Base-by-base conservation (phyloP, 2,113 vertebrate genomes). In the Sterna hirundo region DNA sequence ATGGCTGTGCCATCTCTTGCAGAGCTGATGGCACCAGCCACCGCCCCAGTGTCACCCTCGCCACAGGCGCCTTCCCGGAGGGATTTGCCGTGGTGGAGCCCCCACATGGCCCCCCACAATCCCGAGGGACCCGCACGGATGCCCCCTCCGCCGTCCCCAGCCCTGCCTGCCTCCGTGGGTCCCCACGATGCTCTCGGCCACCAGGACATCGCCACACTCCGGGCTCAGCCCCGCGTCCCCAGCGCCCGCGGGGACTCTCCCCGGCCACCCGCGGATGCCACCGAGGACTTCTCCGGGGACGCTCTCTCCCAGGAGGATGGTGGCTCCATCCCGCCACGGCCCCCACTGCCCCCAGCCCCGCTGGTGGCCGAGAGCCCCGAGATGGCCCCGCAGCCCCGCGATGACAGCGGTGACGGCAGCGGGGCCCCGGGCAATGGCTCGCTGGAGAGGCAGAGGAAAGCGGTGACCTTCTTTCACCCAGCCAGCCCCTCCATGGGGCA, bases 11-110 rank as follows among this genome's bases (percentile, higher is more conserved):
- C 23, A 0, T 88, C 71, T 95, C 86, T 97, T 93, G 90, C 96
- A 98, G 98, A 97, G 97, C 98, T 98, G 97, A 64, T 78, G 29
- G 75, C 96, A 88, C 96, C 94, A 1, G 71, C n/a, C 13, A 11
- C 81, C 4, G 2, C 26, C 11, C 64, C 22, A 2, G 44, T 22
- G 38, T 38, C 83, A 2, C 58, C 57, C 11, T 51, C 22, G 1
- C 40, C 38, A 2, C 71, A 36, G 42, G 46, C 16, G 1, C 34
- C 69, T 2, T 8, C 21, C 49, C 38, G 4, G 15, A 52, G 51
- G 32, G 90, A 60, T 55, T 46, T 38, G 1, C 87, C 25, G 0
- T 5, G 10, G 27, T 61, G 70, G 83, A 86, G 65, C 38, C 12
- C 68, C 71, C 49, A 2, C 12, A 1, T 8, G 1, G 76, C 52